Evolutionary conservation across 2,113 vertebrate genomes (phyloP), one percentile per base, ranked within the genome.

Genomic region (Chaetops frenatus): DNA sequence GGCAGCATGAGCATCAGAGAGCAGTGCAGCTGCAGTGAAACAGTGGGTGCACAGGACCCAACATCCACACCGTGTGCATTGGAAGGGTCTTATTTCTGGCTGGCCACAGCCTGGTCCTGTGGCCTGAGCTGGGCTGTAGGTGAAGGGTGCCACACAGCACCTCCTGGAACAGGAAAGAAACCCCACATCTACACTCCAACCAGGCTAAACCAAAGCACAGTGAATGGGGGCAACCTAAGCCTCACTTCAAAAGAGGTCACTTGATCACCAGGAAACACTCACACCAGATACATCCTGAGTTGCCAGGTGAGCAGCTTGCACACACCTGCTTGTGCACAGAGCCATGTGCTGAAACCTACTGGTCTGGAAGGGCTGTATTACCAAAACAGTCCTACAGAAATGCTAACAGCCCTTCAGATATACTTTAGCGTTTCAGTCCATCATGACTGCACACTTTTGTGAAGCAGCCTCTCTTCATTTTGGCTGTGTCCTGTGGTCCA

Each of bases 51-150:
- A 2, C 83, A 76, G 44, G 31, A 64, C 33, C 7, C 62, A 67
- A 17, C 18, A 79, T 11, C 42, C 76, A 36, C 70, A 57, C 31
- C 1, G 1, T 1, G 1, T 36, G 53, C 24, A 7, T 15, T 11
- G 70, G 29, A 67, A 76, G 48, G 71, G 16, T 60, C 33, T 47
- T 50, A 67, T 40, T 94, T 80, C 76, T 67, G 86, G 23, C 61
- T 47, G 71, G 40, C 70, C 4, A 1, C 74, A 61, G 50, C 60
- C 54, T 45, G 6, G 4, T 47, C 60, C 51, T 40, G 33, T 24
- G 65, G 56, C 70, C 61, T 72, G 58, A 90, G 40, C 28, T 1
- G 0, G 0, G 15, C 56, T 0, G 0, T 5, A 79, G 79, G 66
- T 48, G 38, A 81, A 70, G 23, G 0, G 0, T n/a, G 25, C 42